Conservation (phyloP, 2,797 vertebrate species). For the Coccyzus lansbergi region DNA sequence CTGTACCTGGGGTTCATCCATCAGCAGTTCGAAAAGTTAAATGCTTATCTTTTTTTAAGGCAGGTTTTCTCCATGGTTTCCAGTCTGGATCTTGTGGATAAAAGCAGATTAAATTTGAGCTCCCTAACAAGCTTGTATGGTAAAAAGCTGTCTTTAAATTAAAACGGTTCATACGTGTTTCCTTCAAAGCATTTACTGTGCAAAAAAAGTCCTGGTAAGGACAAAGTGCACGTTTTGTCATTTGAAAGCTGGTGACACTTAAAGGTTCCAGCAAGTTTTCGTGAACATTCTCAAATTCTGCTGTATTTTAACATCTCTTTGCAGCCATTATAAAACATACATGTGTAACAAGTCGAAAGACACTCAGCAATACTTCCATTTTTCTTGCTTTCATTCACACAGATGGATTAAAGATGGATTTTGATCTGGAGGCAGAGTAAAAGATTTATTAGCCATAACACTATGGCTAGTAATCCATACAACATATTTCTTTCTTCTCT, state of each 20-base stretch:
- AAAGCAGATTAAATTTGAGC: background rate
- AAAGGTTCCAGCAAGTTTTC: background rate
- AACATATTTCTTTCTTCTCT: background rate
- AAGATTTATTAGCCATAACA: background rate
- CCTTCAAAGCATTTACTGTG: background rate
- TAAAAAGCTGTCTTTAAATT: constrained; percentile 19
- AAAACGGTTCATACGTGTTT: background rate
- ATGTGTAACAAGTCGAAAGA: background rate
- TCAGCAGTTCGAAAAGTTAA: background rate
- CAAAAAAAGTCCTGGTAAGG: background rate
- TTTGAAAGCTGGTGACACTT: background rate
- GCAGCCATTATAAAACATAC: background rate
- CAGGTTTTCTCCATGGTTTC: constrained; percentile 33
- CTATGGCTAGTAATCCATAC: background rate
- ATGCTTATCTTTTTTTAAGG: background rate
- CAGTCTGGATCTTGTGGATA: constrained; percentile 1
- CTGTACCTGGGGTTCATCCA: constrained; percentile 21
- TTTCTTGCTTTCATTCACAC: background rate
- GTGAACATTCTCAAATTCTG: background rate
- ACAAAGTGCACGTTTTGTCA: background rate
- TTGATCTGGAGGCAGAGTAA: background rate
- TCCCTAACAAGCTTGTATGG: constrained; percentile 25
- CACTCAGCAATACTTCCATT: background rate
- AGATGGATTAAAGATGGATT: background rate
- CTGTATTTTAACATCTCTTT: background rate